Percentiles rank a stretch among this genome's conserved stretches.
These are phyloP conservation scores for Odocoileus hemionus DNA, from an alignment of 2,113 vertebrate genomes.

Conservation along the genomic window DNA sequence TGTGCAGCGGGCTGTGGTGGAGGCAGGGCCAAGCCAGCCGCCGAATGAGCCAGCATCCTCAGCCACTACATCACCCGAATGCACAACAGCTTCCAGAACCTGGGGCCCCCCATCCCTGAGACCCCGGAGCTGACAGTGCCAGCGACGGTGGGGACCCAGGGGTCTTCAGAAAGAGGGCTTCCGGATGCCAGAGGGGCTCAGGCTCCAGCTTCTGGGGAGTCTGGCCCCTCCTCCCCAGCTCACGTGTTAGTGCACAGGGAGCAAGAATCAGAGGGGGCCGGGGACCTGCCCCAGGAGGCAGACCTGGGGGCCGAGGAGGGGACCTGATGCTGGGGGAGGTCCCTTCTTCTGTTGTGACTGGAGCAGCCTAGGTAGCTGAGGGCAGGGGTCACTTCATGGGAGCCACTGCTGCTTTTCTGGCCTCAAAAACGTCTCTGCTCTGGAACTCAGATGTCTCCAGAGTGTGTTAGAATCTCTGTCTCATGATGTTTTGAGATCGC, in stretches of 20 bases:
- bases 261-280: neutral
- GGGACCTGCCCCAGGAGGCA: neutral
- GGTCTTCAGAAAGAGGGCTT: neutral
- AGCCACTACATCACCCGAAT: slow-evolving; percentile 86
- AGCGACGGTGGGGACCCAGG: neutral
- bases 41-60: slow-evolving; percentile 81
- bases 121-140: slow-evolving; percentile 39
- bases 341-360: neutral
- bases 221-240: neutral
- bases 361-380: neutral
- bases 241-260: slow-evolving; percentile 49
- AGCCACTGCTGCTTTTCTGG: neutral
- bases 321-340: neutral
- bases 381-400: neutral
- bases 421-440: slow-evolving; percentile 28
- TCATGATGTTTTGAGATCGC: neutral
- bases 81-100: slow-evolving; percentile 87
- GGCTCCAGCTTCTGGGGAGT: neutral
- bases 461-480: neutral
- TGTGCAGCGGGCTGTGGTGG: slow-evolving; percentile 66
- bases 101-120: slow-evolving; percentile 29
- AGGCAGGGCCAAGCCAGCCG: neutral
- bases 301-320: neutral
- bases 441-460: neutral
- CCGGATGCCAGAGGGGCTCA: neutral